Evolutionary conservation across 2,888 invertebrate species (phyloP), one percentile per base, ranked within the genome.

Genomic region (Serrognathus titanus): DNA sequence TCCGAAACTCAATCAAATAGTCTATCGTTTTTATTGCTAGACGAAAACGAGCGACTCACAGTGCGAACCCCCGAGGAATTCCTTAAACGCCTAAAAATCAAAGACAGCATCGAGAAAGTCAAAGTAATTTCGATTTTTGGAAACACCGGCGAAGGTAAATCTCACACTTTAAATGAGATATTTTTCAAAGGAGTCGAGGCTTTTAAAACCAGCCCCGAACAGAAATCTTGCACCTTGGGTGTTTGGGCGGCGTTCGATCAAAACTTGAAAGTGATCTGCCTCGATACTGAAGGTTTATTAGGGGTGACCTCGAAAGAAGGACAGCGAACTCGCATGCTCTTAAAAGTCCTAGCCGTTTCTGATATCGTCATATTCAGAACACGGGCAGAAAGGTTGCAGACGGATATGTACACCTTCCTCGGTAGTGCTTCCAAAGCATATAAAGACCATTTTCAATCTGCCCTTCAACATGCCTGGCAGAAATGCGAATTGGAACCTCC

Each of bases 101-200:
- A 70, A 6, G 78, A 79, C 43, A 76, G 74, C 46, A 76, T 79
- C 31, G 74, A 76, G 10, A 85, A 84, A 73, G 84, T 91, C 10
- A 91, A 91, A 78, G 90, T 91, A 11, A 84, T 92, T 0, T 88
- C 91, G 9, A 89, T 92, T 69, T 90, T 92, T 77, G 92, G 92
- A 2, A 92, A 90, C 69, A 89, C 90, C 0, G 91, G 91, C 0
- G 91, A 90, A 77, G 92, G 91, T 1, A 92, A 92, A 76, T 90
- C 90, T 2, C 83, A 87, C 69, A 90, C 90, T 0, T 76, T 92
- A 69, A 92, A 92, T 75, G 83, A 90, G 61, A 67, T 74, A 3
- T 87, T 88, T 71, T 88, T 87, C 70, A 75, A 82, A 63, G 87
- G 86, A 1, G 77, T 80, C 58, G 82, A 84, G 66, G 68, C 86